Base-by-base conservation (phyloP, 2,888 invertebrate genomes). In the Microctonus hyperodae region DNA sequence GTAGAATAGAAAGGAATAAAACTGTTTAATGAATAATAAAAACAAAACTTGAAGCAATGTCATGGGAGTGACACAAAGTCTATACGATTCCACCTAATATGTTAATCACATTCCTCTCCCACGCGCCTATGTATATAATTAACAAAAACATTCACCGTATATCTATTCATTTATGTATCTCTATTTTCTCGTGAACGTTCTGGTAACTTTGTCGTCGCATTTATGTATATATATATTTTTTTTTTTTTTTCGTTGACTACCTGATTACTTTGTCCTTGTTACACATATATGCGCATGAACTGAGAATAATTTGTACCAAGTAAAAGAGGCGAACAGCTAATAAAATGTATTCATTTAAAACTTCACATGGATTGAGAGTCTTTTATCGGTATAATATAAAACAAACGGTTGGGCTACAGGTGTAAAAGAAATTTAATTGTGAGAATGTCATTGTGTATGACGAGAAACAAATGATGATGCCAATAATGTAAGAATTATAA, bases 381-480 rank as follows among this genome's bases (percentile, higher is more conserved):
- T 55, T 28, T 16, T 16, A 13, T 10, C 31, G 10, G 16, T 5
- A 44, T 44, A n/a, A 16, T 6, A 37, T n/a, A 13, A 37, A 7
- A 44, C 6, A 20, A 44, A 9, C 35, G 1, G 4, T 10, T 10
- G 35, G 10, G 10, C 10, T 13, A 3, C 2, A 5, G 37, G 63
- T 40, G 63, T 53, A 50, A 63, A 40, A 55, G 56, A 57, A 33
- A 20, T 57, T 44, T 20, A 56, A 56, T 28, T 23, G 64, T 64
- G 64, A 23, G 57, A 64, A 64, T 10, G 44, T 50, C 58, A 51
- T 35, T 62, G 61, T 53, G 37, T 33, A 35, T n/a, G n/a, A n/a
- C n/a, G n/a, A n/a, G n/a, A n/a, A n/a, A n/a, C n/a, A n/a, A n/a
- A n/a, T n/a, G n/a, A n/a, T n/a, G n/a, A n/a, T n/a, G n/a, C n/a